A percentile compares a stretch with the other conserved stretches of the same genome.
Evolutionary conservation across 2,113 vertebrate species (phyloP).

Genomic region (Pitta sordida): DNA sequence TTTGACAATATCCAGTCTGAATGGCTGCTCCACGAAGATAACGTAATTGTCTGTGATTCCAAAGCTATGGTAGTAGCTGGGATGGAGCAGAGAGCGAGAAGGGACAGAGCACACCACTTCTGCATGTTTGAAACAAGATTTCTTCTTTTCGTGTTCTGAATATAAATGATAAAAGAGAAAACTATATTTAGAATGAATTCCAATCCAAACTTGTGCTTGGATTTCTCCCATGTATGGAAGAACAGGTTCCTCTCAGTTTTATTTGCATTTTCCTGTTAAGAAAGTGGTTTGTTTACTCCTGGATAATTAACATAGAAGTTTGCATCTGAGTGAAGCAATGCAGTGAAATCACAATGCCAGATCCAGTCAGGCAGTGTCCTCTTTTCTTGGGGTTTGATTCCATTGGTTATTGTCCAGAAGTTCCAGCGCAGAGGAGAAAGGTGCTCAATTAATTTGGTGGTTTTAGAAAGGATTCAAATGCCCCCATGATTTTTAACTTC

Average conservation of each 20-base stretch:
- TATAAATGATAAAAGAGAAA: neutral
- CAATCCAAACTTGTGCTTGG: neutral
- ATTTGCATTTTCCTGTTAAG: neutral
- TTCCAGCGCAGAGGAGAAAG: neutral
- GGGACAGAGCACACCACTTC: conserved; percentile 84
- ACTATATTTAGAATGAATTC: neutral
- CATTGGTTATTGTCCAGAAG: neutral
- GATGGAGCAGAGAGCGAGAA: conserved; percentile 79
- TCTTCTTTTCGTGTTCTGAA: conserved; percentile 62
- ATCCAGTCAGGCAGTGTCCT: neutral
- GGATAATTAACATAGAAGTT: neutral
- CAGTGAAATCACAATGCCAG: neutral
- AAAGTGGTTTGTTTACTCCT: neutral
- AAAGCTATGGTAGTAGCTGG: conserved; percentile 95
- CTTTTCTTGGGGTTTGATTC: neutral
- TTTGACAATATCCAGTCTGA: conserved; percentile 85
- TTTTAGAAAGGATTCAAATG: neutral
- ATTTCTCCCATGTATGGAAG: neutral
- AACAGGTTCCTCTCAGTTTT: neutral
- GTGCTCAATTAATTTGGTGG: neutral
- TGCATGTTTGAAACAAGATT: conserved; percentile 65
- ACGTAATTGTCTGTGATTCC: conserved; percentile 88
- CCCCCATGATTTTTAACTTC: neutral
- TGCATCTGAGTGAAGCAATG: neutral
- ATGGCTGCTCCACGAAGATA: conserved; percentile 89